Base-by-base conservation (phyloP, 2,113 vertebrate genomes). In the Tachysurus fulvidraco region DNA sequence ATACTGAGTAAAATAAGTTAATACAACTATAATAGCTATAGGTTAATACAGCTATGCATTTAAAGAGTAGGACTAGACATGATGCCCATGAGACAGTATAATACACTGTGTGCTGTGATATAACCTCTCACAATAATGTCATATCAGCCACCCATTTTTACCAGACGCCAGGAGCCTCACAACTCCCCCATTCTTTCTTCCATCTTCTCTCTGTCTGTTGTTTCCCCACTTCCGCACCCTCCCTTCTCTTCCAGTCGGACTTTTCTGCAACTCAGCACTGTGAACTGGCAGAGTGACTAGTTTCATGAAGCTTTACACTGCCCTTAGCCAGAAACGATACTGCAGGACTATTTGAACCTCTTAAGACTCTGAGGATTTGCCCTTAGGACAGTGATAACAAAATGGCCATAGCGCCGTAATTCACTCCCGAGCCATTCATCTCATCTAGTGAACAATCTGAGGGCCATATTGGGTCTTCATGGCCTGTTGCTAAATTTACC, bases 401-500 rank as follows among this genome's bases (percentile, higher is more conserved):
- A 86, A 81, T 60, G 54, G 77, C 76, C 64, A 62, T 74, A 82
- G 84, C 81, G 86, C 86, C 88, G 91, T 94, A 92, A 94, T 91
- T 93, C 93, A 93, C 59, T 83, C 82, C 62, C 84, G 73, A 79
- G 62, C 46, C 87, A 85, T 65, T 88, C 54, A 81, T 83, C 80
- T 84, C 83, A 71, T 87, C 79, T 62, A 71, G 46, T 79, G 69
- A 87, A 81, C 85, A 52, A 64, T 78, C 87, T 57, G 60, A 74
- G 65, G 76, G 92, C 93, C 93, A 92, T 94, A 94, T 95, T 93
- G 93, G 93, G 93, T 92, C 90, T 91, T 92, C 91, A 88, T 92
- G 89, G 91, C 91, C 93, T 92, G 92, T 93, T 94, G 91, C 94
- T 94, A 94, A 94, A 95, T 95, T 95, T 95, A 94, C 91, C 89